These are phyloP conservation scores for Cassiopea andromeda DNA, from an alignment of 30 jellyfish, hydroid and myxozoan genomes.

Conservation along the genomic window DNA sequence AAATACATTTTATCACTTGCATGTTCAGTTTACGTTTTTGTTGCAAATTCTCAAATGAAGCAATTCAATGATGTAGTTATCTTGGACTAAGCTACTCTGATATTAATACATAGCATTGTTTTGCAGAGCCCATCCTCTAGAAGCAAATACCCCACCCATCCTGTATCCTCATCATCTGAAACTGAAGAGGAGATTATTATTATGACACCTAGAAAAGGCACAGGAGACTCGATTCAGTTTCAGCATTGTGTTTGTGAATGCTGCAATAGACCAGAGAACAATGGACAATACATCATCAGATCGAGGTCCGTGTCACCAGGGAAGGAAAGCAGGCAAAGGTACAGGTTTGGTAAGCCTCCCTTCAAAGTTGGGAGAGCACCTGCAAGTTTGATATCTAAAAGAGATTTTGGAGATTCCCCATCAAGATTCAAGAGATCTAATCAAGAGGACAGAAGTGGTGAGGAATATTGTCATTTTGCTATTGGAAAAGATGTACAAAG, in stretches of 20 bases:
- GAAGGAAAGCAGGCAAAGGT: background rate
- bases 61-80: background rate
- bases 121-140: conserved; percentile 28
- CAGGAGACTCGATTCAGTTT: background rate
- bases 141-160: background rate
- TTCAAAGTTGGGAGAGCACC: conserved; percentile 85
- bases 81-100: background rate
- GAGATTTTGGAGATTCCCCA: conserved; percentile 63
- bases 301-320: conserved; percentile 67
- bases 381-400: conserved; percentile 65
- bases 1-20: no score
- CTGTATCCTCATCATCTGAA: conserved; percentile 54
- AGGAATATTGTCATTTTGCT: background rate
- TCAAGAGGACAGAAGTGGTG: background rate
- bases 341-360: conserved; percentile 54
- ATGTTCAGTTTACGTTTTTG: no score
- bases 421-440: background rate
- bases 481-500: background rate
- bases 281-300: conserved; percentile 34
- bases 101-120: no score
- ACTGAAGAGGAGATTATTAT: conserved; percentile 62
- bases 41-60: background rate
- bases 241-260: conserved; percentile 86
- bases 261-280: conserved; percentile 56
- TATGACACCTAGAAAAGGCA: conserved; percentile 36